Conservation (phyloP, 2,797 vertebrate genomes). For the Bryconaethiops microstoma region DNA sequence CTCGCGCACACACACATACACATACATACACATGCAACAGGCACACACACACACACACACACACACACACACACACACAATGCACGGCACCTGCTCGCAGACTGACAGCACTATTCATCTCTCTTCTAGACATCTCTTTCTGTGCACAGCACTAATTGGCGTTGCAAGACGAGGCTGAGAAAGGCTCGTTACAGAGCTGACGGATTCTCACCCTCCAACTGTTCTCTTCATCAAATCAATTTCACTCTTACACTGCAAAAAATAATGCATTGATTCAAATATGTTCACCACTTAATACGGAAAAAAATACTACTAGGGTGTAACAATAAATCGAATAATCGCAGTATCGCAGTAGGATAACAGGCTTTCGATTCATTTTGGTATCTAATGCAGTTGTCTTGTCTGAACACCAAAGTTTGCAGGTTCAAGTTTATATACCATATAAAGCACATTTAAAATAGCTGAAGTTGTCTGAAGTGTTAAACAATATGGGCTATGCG, state of each 20-base stretch:
- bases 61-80: conserved; percentile 3
- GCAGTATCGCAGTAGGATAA: too few species aligned
- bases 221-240: conserved; percentile 47
- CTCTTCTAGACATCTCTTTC: conserved; percentile 45
- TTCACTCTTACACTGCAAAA: conserved; percentile 20
- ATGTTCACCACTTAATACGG: not conserved
- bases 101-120: conserved; percentile 57
- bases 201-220: conserved; percentile 50
- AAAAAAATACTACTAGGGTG: too few species aligned
- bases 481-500: too few species aligned
- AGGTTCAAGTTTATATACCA: too few species aligned
- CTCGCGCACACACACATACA: not conserved
- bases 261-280: not conserved
- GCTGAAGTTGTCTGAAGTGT: too few species aligned
- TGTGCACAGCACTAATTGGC: conserved; percentile 52
- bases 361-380: too few species aligned
- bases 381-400: too few species aligned
- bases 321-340: too few species aligned
- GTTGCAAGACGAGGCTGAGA: conserved; percentile 50
- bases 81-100: conserved; percentile 48
- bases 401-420: too few species aligned
- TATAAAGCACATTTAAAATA: too few species aligned
- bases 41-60: conserved; percentile 23
- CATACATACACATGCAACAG: not conserved
- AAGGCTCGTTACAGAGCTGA: conserved; percentile 30